Conservation (phyloP, 2,888 invertebrate genomes). For the Tenthredo amoena region DNA sequence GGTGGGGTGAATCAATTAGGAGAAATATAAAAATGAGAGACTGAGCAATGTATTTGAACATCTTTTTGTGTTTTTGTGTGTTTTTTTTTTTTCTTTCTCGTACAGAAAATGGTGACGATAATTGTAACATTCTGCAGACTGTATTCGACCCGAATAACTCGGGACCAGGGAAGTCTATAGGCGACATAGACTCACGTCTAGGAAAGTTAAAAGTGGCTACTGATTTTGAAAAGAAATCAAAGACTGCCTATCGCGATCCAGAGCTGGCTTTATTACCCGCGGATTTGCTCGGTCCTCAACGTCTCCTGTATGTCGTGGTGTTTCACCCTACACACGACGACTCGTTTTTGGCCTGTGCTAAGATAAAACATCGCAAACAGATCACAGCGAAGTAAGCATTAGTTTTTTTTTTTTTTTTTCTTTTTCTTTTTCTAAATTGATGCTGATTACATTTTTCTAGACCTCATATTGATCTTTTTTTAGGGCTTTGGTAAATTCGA, state of each 20-base stretch:
- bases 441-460: neutral
- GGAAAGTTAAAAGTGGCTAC: conserved; percentile 88
- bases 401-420: neutral
- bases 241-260: conserved; percentile 85
- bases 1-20: conserved; percentile 66
- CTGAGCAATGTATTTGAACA: neutral
- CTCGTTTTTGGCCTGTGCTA: conserved; percentile 90
- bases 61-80: conserved; percentile 3
- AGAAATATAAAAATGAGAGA: neutral
- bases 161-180: conserved; percentile 85
- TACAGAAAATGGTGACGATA: conserved; percentile 79
- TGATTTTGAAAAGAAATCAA: conserved; percentile 80
- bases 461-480: conserved; percentile 59
- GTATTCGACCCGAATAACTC: conserved; percentile 91
- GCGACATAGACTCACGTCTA: conserved; percentile 88
- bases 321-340: conserved; percentile 89
- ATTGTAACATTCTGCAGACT: conserved; percentile 91
- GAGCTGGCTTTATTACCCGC: conserved; percentile 85
- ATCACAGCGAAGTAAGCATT: conserved; percentile 85
- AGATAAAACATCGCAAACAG: conserved; percentile 85
- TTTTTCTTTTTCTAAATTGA: neutral
- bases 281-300: conserved; percentile 87
- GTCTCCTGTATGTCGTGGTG: conserved; percentile 89
- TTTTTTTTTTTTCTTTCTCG: neutral
- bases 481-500: conserved; percentile 86